Percentiles rank a stretch among this genome's conserved stretches.
Conservation (phyloP, 2,113 vertebrate species). For the Lagopus leucura region DNA sequence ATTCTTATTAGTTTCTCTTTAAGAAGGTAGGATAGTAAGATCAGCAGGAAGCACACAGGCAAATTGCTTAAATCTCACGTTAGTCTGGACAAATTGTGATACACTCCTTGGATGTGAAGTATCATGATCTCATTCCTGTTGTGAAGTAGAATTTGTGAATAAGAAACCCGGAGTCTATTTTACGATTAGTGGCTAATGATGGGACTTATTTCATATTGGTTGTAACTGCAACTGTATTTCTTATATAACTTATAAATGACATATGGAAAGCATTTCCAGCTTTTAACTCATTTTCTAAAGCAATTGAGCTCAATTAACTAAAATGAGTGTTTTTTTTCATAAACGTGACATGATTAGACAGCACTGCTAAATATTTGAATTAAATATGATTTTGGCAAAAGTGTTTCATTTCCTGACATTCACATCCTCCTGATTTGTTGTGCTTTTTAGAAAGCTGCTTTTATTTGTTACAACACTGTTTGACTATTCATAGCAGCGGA, state of each 20-base stretch:
- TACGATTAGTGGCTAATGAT: background rate
- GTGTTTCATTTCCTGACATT: background rate
- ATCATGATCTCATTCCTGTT: background rate
- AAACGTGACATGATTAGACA: background rate
- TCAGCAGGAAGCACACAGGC: background rate
- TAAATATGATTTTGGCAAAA: background rate
- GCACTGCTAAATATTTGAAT: background rate
- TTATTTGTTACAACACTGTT: background rate
- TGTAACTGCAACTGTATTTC: background rate
- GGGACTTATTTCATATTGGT: background rate
- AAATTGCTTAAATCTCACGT: background rate
- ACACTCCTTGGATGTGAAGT: background rate
- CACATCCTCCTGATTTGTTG: background rate
- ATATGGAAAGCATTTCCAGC: background rate
- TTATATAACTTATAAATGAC: constrained; percentile 10
- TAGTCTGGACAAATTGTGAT: background rate
- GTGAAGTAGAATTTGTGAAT: background rate
- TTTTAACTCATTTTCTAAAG: background rate
- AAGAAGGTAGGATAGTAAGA: background rate
- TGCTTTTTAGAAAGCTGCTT: background rate
- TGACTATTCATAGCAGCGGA: background rate
- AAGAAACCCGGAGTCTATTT: background rate
- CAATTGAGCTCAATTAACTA: background rate
- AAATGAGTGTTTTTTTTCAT: background rate
- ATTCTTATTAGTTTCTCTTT: background rate